A percentile compares a stretch with the other conserved stretches of the same genome.
Evolutionary conservation across 2,888 invertebrate genomes (phyloP).

Genomic region (Drosophila algonquin): DNA sequence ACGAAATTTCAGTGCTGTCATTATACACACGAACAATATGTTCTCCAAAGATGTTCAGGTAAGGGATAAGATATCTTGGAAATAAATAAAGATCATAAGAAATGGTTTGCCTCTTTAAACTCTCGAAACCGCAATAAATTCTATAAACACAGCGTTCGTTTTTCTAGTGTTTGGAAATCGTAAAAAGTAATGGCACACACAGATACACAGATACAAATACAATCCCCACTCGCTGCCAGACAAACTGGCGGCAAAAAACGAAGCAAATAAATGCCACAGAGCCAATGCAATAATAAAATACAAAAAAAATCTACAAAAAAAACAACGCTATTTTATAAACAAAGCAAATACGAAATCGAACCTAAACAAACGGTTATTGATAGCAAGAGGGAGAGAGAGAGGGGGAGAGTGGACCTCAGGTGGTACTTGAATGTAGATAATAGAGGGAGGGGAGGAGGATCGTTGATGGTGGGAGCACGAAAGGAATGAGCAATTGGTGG

Average conservation of each 20-base stretch:
- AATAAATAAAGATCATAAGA: background rate
- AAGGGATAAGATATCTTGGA: background rate
- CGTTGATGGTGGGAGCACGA: background rate
- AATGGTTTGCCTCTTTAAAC: background rate
- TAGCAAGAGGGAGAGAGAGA: constrained; percentile 23
- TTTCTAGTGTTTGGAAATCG: constrained; percentile 64
- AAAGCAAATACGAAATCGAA: constrained; percentile 70
- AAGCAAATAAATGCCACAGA: constrained; percentile 71
- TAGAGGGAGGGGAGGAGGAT: constrained; percentile 26
- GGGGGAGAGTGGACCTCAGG: constrained; percentile 47
- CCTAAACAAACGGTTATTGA: constrained; percentile 72
- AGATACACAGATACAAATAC: background rate
- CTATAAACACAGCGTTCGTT: constrained; percentile 54
- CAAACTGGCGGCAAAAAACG: constrained; percentile 72
- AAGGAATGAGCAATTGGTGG: too few relatives aligned
- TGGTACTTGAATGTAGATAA: constrained; percentile 58
- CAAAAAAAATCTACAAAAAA: constrained; percentile 54
- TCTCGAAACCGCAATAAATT: constrained; percentile 38
- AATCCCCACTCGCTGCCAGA: constrained; percentile 52
- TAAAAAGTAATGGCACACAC: constrained; percentile 45
- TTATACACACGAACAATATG: constrained; percentile 91
- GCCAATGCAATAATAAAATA: constrained; percentile 59
- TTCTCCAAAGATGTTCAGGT: constrained; percentile 91
- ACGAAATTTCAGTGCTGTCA: constrained; percentile 90
- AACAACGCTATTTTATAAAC: constrained; percentile 60